Conservation (phyloP, 2,797 vertebrate genomes). For the Myotis myotis region DNA sequence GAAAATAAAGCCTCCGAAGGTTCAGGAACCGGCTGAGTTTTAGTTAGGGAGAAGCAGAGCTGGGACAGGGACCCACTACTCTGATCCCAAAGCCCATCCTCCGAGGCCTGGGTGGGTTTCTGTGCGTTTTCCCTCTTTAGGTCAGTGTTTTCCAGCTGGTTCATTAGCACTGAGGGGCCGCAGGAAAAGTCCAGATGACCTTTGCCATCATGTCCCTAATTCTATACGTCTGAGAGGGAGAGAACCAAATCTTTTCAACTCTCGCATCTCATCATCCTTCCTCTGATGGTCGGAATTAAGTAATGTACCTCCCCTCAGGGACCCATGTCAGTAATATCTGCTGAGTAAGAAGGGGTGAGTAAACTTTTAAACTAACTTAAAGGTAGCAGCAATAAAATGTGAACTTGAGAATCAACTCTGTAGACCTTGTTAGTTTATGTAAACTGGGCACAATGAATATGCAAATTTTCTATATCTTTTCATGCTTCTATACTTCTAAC, state of each 20-base stretch:
- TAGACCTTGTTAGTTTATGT: conserved; percentile 41
- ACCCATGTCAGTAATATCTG: not conserved
- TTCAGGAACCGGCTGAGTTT: not conserved
- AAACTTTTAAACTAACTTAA: conserved; percentile 56
- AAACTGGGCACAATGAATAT: conserved; percentile 56
- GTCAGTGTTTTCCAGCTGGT: not conserved
- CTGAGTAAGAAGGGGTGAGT: conserved; percentile 37
- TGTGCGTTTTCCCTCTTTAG: not conserved
- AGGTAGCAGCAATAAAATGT: conserved; percentile 49
- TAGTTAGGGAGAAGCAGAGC: not conserved
- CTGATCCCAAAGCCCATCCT: not conserved
- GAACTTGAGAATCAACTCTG: conserved; percentile 40
- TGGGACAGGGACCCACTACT: not conserved
- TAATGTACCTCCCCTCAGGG: conserved; percentile 6
- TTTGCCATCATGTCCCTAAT: not conserved
- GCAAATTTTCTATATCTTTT: conserved; percentile 58
- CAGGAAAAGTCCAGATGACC: conserved; percentile 30
- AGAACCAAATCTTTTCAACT: conserved; percentile 7
- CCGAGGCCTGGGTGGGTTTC: not conserved
- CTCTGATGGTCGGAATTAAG: conserved; percentile 34
- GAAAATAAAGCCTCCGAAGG: conserved; percentile 13
- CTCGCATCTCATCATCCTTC: not conserved
- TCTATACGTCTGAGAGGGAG: not conserved
- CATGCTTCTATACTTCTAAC: conserved; percentile 40
- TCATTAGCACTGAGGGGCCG: not conserved